A percentile compares a stretch with the other conserved stretches of the same genome.
These are phyloP conservation scores for Babyrousa celebensis DNA, from an alignment of 2,797 vertebrate species.

Conservation along the genomic window DNA sequence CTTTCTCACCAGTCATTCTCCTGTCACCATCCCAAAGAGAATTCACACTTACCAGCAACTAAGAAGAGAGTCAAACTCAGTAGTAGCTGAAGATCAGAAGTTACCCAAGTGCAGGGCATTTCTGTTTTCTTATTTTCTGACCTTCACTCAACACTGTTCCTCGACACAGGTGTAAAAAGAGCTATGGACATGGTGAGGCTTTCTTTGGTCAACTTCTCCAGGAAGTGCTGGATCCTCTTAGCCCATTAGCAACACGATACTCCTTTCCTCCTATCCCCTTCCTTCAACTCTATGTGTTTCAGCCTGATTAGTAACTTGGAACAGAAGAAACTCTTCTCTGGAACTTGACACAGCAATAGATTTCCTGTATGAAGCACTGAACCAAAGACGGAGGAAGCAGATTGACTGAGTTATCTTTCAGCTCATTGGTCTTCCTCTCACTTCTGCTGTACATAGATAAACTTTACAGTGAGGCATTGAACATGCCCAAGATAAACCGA, in stretches of 20 bases:
- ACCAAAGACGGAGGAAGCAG: conserved; percentile 89
- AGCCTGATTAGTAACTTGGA: conserved; percentile 81
- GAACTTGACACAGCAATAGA: conserved; percentile 88
- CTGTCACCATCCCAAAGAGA: neutral
- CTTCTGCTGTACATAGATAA: conserved; percentile 89
- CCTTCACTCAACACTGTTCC: conserved; percentile 74
- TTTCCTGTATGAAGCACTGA: conserved; percentile 90
- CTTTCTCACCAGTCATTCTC: conserved; percentile 5
- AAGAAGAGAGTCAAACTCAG: conserved; percentile 28
- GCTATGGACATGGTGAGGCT: conserved; percentile 48
- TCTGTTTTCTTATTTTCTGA: conserved; percentile 67
- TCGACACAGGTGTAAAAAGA: conserved; percentile 68
- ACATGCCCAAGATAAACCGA: conserved; percentile 71
- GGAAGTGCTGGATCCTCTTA: conserved; percentile 25
- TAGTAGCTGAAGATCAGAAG: conserved; percentile 75
- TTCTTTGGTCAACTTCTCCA: neutral
- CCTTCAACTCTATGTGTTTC: conserved; percentile 49
- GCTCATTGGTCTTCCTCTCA: conserved; percentile 89
- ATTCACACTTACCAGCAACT: conserved; percentile 87
- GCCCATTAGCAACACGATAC: neutral
- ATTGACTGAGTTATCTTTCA: conserved; percentile 83
- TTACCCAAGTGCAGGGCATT: conserved; percentile 84
- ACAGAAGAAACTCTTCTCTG: conserved; percentile 88
- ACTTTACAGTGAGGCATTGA: conserved; percentile 74
- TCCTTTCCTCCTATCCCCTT: conserved; percentile 58